phyloP scores from a whole-genome alignment of 92 coral and sea anemone genomes.

The Epizoanthus fatuus region DNA sequence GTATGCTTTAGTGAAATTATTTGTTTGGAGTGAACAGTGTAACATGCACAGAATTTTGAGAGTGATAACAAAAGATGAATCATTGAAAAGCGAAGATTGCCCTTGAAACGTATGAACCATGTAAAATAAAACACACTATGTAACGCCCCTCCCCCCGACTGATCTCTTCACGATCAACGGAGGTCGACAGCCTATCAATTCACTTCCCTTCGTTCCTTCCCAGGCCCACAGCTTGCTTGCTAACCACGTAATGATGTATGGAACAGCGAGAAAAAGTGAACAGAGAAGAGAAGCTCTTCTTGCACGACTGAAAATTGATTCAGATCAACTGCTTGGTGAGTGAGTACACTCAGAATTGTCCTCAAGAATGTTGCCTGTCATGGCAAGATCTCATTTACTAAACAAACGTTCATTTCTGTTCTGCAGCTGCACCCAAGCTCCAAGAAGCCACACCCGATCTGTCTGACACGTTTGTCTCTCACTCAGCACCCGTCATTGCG shows the following conservation, averaged over 20 bases:
- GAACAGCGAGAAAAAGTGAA: constrained; percentile 86
- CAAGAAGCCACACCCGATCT: constrained; percentile 69
- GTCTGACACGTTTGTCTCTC: constrained; percentile 77
- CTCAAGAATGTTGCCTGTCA: neutral
- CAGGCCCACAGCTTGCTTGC: constrained; percentile 91
- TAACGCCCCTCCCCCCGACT: too few relatives aligned
- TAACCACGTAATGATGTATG: constrained; percentile 84
- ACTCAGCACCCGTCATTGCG: constrained; percentile 94
- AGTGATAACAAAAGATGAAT: too few relatives aligned
- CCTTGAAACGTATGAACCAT: too few relatives aligned
- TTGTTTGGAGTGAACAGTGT: neutral
- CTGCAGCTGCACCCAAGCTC: constrained; percentile 86
- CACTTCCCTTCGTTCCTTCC: neutral
- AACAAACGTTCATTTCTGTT: constrained; percentile 9
- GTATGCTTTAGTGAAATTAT: neutral
- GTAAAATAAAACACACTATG: too few relatives aligned
- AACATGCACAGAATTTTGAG: too few relatives aligned
- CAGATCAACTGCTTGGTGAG: constrained; percentile 93
- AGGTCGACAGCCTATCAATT: neutral
- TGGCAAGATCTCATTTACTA: neutral
- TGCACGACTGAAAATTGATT: constrained; percentile 91
- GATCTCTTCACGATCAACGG: neutral
- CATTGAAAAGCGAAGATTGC: too few relatives aligned
- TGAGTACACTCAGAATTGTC: neutral
- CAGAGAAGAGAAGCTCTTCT: constrained; percentile 94